Percentiles rank a stretch among this genome's conserved stretches.
Conservation (phyloP, 2,888 invertebrate species). For the Lepidonotus clava region DNA sequence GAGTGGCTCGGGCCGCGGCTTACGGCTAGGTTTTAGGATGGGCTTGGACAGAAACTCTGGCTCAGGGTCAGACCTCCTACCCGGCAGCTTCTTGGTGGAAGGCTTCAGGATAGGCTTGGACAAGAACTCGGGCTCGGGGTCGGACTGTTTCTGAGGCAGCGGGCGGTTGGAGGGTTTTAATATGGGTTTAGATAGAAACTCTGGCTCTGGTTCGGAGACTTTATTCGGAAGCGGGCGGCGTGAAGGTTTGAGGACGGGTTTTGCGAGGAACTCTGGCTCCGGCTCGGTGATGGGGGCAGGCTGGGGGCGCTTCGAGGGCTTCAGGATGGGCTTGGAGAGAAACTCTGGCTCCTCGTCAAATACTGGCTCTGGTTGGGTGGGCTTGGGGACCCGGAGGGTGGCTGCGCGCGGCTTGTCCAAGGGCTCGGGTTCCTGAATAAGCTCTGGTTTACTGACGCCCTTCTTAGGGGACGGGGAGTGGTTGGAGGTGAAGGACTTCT, state of each 20-base stretch:
- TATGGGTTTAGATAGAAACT: slow-evolving; percentile 27
- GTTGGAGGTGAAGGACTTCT: neutral
- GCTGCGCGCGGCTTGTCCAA: neutral
- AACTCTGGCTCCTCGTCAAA: slow-evolving; percentile 45
- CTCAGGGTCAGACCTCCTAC: neutral
- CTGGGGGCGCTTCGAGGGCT: slow-evolving; percentile 10
- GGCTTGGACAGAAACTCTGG: slow-evolving; percentile 43
- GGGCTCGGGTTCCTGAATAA: slow-evolving; percentile 17
- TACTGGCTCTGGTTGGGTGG: slow-evolving; percentile 12
- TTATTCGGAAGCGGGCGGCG: neutral
- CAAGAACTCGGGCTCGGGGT: slow-evolving; percentile 42
- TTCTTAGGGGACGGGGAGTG: slow-evolving; percentile 23
- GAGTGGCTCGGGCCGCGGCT: slow-evolving; percentile 16
- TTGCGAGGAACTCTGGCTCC: slow-evolving; percentile 24
- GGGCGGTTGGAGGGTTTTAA: slow-evolving; percentile 16
- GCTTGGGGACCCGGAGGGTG: slow-evolving; percentile 2
- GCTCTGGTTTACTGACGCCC: slow-evolving; percentile 21
- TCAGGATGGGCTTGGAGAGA: slow-evolving; percentile 27
- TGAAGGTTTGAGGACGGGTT: slow-evolving; percentile 30
- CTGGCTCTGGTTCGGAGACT: slow-evolving; percentile 9
- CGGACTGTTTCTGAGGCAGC: neutral
- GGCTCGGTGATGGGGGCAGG: neutral
- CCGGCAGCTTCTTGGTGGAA: slow-evolving; percentile 26
- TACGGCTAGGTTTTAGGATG: slow-evolving; percentile 7
- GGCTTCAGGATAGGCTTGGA: slow-evolving; percentile 31